A percentile compares a stretch with the other conserved stretches of the same genome.
phyloP scores from a whole-genome alignment of 2,113 vertebrate genomes.

The Heterotis niloticus region DNA sequence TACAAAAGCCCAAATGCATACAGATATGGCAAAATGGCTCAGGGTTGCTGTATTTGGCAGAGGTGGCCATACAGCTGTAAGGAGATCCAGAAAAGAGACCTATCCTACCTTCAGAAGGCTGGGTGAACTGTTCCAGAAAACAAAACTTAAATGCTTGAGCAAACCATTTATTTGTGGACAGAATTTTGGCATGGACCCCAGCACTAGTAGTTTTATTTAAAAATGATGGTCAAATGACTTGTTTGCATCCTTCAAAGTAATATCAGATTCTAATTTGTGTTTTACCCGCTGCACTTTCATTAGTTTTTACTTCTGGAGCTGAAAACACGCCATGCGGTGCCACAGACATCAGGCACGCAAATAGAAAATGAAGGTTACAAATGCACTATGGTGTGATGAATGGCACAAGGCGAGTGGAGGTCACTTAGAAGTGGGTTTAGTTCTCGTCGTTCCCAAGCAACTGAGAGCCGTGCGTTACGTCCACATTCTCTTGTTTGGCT shows the following conservation, averaged over 20 bases:
- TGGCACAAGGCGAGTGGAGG: background rate
- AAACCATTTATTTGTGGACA: too few relatives aligned
- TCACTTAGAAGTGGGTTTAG: background rate
- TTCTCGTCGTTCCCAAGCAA: background rate
- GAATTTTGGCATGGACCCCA: background rate
- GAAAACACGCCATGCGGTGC: background rate
- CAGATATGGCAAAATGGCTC: too few relatives aligned
- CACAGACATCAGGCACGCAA: background rate
- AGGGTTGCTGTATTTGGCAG: too few relatives aligned
- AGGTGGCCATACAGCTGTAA: too few relatives aligned
- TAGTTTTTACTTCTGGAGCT: constrained; percentile 37
- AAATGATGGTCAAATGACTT: constrained; percentile 40
- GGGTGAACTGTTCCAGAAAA: too few relatives aligned
- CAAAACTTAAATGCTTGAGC: too few relatives aligned
- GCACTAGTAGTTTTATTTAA: constrained; percentile 42
- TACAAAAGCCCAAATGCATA: too few relatives aligned
- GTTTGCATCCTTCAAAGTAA: constrained; percentile 45
- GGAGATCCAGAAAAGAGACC: too few relatives aligned
- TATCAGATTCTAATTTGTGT: constrained; percentile 49
- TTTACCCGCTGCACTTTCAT: constrained; percentile 56
- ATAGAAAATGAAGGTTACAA: background rate
- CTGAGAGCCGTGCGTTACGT: background rate
- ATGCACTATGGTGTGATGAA: background rate
- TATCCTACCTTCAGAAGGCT: too few relatives aligned
- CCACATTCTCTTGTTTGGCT: background rate